Base-by-base conservation (phyloP, 2,113 vertebrate species). In the Corythornis madagascariensis region DNA sequence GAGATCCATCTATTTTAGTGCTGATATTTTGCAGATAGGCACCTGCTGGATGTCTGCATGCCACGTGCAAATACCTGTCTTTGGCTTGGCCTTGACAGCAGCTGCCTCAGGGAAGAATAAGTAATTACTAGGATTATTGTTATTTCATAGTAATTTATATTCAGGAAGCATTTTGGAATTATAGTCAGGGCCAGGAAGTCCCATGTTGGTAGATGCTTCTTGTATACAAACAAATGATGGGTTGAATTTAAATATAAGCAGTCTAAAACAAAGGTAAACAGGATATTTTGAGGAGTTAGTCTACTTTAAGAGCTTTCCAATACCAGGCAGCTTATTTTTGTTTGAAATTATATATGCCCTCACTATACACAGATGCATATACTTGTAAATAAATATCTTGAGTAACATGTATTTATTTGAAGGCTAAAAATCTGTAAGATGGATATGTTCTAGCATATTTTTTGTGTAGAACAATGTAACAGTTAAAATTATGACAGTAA, bases 391-490 rank as follows among this genome's bases (percentile, higher is more conserved):
- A 90, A 71, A 66, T 43, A 7, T 82, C 22, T 35, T 57, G 18
- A 88, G 77, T 48, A 69, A 79, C 64, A 67, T 13, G 18, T n/a
- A 29, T 2, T 48, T 48, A 33, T 60, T 71, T 88, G 29, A 74
- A 67, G 21, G 15, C 24, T 64, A n/a, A 63, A 56, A 50, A 16
- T 66, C 18, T 57, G 29, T 31, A 57, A 84, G 57, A 16, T 50
- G 61, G 21, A 42, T 94, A 38, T 83, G 20, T 89, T 97, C 67
- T 87, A 86, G 31, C 15, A 50, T 90, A 88, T 94, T 84, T 83
- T 80, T 40, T 45, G 12, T 50, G 67, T 21, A 83, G 53, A 74
- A 63, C 16, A 61, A 88, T 69, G 90, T 83, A 81, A 87, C 53
- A 61, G 89, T 87, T 96, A 80, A 82, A 85, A 81, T 93, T 74